Conservation (phyloP, 2,888 invertebrate genomes). For the Eueremaeus valkanovi region DNA sequence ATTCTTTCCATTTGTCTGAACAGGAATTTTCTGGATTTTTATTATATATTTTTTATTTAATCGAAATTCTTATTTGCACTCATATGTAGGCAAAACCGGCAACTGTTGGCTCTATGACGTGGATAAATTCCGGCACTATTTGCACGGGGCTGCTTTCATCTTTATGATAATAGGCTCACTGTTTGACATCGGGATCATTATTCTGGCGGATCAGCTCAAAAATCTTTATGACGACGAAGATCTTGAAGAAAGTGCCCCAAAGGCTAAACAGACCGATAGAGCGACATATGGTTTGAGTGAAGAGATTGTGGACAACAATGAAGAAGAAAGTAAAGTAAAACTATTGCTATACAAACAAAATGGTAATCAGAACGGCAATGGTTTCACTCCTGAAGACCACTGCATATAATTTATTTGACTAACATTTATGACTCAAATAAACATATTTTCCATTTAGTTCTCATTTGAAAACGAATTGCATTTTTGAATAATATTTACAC, state of each 20-base stretch:
- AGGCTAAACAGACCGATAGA: no score
- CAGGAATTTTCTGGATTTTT: no score
- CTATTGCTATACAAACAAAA: not conserved
- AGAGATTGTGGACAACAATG: no score
- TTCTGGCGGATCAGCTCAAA: slow-evolving; percentile 34
- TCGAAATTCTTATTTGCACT: not conserved
- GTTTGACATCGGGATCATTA: slow-evolving; percentile 44
- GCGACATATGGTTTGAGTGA: no score
- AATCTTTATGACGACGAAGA: slow-evolving; percentile 40
- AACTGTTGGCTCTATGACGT: slow-evolving; percentile 48
- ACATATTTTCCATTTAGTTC: no score
- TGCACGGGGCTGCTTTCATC: slow-evolving; percentile 45
- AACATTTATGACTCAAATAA: no score
- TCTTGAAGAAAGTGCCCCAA: slow-evolving; percentile 28
- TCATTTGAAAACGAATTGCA: no score
- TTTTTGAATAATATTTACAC: no score
- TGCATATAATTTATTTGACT: no score
- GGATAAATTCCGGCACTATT: slow-evolving; percentile 46
- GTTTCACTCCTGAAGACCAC: not conserved
- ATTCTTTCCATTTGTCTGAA: no score
- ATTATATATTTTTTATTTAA: not conserved
- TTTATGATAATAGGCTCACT: slow-evolving; percentile 44
- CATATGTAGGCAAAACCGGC: slow-evolving; percentile 44
- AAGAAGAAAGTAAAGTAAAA: slow-evolving; percentile 20
- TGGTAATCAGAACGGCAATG: not conserved